Evolutionary conservation across 2,113 vertebrate species (phyloP).

Genomic region (Colius striatus): DNA sequence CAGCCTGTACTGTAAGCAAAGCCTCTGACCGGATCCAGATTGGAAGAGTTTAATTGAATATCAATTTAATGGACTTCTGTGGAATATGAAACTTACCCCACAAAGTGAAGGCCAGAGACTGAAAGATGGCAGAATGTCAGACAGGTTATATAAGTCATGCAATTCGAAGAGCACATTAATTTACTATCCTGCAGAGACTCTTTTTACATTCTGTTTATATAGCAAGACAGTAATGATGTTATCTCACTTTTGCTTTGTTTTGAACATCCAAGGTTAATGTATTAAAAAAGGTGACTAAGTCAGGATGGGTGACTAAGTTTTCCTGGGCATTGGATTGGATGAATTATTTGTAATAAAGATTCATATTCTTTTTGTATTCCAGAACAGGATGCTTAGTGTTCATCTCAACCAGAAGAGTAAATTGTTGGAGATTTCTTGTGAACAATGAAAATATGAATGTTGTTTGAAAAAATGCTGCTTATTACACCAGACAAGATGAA

Average conservation of each 20-base stretch:
- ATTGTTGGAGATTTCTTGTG: not conserved
- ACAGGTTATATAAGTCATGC: not conserved
- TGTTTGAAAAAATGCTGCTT: not conserved
- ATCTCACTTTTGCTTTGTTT: constrained; percentile 43
- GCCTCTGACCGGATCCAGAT: not conserved
- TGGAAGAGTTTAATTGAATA: not conserved
- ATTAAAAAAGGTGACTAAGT: not conserved
- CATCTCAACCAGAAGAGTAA: not conserved
- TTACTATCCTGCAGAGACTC: constrained; percentile 2
- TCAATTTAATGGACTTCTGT: not conserved
- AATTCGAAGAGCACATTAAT: constrained; percentile 6
- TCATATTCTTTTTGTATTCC: not conserved
- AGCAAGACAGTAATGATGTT: constrained; percentile 42
- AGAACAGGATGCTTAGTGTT: not conserved
- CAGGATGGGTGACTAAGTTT: too few species aligned
- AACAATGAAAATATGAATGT: not conserved
- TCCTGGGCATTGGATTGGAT: not conserved
- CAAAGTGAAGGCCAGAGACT: not conserved
- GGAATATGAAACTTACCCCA: not conserved
- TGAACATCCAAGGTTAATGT: constrained; percentile 40
- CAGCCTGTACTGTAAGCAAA: not conserved
- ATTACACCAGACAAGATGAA: constrained; percentile 1
- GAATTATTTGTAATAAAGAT: not conserved
- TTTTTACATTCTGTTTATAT: constrained; percentile 44
- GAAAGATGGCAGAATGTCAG: constrained; percentile 38